Evolutionary conservation across 2,113 vertebrate species (phyloP), one percentile per base, ranked within the genome.

Genomic region (Picathartes gymnocephalus): DNA sequence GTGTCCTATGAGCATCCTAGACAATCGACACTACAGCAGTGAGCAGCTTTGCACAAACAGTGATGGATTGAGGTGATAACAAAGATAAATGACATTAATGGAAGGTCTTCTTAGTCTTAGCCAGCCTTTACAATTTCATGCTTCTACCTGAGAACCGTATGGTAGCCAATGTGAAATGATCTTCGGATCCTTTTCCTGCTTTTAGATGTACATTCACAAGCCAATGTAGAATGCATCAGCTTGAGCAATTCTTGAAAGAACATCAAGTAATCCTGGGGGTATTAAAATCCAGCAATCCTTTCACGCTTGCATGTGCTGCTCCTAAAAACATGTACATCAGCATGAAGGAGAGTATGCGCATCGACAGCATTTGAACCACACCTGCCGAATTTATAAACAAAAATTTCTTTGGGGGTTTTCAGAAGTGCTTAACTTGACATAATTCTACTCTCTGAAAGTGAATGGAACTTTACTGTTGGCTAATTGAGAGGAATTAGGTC

Each of bases 351-450:
- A 20, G 9, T 42, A n/a, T 82, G 68, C 22, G 28, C 31, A 14
- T 64, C 0, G 0, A 39, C 80, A 78, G 44, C 23, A 4, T 57
- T 93, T 42, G 33, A 85, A 37, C 60, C 73, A 68, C 61, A 91
- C 48, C 48, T 96, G 66, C 62, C 83, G 87, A 39, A 71, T 69
- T 45, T 62, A 71, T 64, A 86, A 58, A 57, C 51, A 71, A 54
- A 56, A 20, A 66, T 57, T 87, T 73, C 66, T 84, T 65, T 42
- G 42, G 37, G 31, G 27, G 4, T 39, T 92, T 95, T 91, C 66
- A 80, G 78, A 96, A 92, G 48, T 70, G 88, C 89, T 96, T 87
- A 81, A 60, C 54, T 80, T 94, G 57, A 56, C 84, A 60, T 90
- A 72, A 66, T 89, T 81, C 85, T 85, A 4, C 44, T 61, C 48